Evolutionary conservation across 2,797 vertebrate genomes (phyloP), one percentile per base, ranked within the genome.

Genomic region (Anisognathus igniventris): DNA sequence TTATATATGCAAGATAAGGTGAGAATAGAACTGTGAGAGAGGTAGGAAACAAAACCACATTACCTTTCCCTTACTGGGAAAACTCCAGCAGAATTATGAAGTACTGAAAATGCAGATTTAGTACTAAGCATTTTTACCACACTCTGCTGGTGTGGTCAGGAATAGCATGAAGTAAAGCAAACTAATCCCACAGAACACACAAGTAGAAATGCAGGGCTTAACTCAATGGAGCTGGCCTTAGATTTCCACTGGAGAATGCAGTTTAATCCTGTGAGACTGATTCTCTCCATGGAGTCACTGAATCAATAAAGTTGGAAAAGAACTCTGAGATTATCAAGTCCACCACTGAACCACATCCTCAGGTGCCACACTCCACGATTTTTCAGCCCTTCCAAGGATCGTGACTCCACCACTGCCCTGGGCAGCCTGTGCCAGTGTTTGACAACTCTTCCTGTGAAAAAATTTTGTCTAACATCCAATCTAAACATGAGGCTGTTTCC

Each of bases 91-190:
- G 51, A 58, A 39, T 76, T 53, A 81, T 2, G 5, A 85, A 86
- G n/a, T 10, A 68, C 19, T 53, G 66, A 78, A 86, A 88, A 90
- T 6, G 19, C 15, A 1, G 20, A 48, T 57, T 72, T 75, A 27
- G 60, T 70, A 71, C 50, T 79, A 70, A 90, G 67, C 70, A 72
- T 94, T 93, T 50, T 89, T 91, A 91, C 71, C 80, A 92, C 84
- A 64, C 86, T 86, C 91, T 93, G 51, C 86, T 95, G 92, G 81
- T 27, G 71, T 95, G 74, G 90, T n/a, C 54, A 19, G 45, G 71
- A 82, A 91, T 20, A 87, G 53, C 80, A 74, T 4, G 31, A 89
- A 73, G 10, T 13, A 62, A 92, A 88, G 7, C 51, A 48, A 80
- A 76, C 5, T 57, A 47, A 77, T n/a, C 17, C 31, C 77, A 81